Evolutionary conservation across 2,113 vertebrate species (phyloP), one percentile per base, ranked within the genome.

Genomic region (Mastomys coucha): DNA sequence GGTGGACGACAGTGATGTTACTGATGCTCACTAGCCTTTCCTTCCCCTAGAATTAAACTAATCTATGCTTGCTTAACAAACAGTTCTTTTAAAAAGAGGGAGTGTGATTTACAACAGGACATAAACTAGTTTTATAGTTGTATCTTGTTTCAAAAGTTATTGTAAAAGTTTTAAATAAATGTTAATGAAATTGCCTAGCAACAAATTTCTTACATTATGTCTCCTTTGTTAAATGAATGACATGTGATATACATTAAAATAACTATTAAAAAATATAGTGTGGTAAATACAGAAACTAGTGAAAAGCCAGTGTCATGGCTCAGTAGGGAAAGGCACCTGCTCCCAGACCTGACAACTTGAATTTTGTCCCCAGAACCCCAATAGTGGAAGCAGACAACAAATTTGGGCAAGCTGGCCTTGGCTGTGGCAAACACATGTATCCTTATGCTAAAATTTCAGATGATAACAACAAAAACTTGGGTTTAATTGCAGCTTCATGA

Each of bases 401-500:
- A 49, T 31, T 65, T 42, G 39, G 14, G 28, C 28, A 65, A 13
- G 10, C 36, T 36, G 42, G 65, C 39, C 24, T 67, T 65, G 28
- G 42, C 63, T 20, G 9, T 49, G 42, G 39, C 28, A 86, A 28
- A 49, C 1, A 28, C 26, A 31, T 28, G 24, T 2, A 22, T 11
- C 39, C 22, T 39, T n/a, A 17, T 39, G n/a, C 36, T 58, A 63
- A 63, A 42, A 19, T 39, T 42, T 42, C 33, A 67, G 20, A 67
- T 45, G 22, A 14, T 17, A 24, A 51, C 14, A 78, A 33, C 45
- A 51, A 16, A 88, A 88, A 88, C 4, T 49, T 60, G 3, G 51
- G 4, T 86, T 97, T 84, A 63, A 95, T 97, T 97, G 22, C 94
- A 99, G 99, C 98, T 99, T 82, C 99, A 99, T 89, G 99, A 99